Percentiles rank a stretch among this genome's conserved stretches.
Evolutionary conservation across 2,113 vertebrate genomes (phyloP).

Genomic region (Poecile atricapillus): DNA sequence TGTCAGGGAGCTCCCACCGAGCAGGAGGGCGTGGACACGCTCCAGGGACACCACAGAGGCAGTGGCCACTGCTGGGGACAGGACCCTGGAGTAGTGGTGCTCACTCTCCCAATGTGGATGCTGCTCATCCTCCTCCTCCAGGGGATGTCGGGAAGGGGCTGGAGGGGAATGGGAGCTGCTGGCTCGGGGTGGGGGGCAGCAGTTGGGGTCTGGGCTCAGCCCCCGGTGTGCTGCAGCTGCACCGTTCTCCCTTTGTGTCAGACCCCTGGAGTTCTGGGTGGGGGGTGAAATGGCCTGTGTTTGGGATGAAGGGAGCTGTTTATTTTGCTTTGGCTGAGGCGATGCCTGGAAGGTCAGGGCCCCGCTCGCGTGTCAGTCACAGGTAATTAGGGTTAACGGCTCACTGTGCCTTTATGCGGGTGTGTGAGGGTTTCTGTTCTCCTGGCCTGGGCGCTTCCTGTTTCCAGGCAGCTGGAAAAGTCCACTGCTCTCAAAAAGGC

Average conservation of each 20-base stretch:
- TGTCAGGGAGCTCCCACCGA: not conserved
- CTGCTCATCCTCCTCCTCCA: not conserved
- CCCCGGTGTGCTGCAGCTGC: not conserved
- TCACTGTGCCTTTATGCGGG: slow-evolving; percentile 69
- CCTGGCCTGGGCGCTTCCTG: slow-evolving; percentile 71
- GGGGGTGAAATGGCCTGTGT: slow-evolving; percentile 4
- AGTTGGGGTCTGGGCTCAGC: not conserved
- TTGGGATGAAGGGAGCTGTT: slow-evolving; percentile 67
- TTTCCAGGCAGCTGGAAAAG: slow-evolving; percentile 79
- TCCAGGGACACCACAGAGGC: not conserved
- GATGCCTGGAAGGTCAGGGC: slow-evolving; percentile 70
- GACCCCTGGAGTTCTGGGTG: not conserved
- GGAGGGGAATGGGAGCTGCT: not conserved
- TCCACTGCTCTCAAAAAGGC: slow-evolving; percentile 74
- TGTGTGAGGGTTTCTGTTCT: slow-evolving; percentile 80
- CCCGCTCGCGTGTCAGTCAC: slow-evolving; percentile 71
- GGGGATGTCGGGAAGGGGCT: accelerated
- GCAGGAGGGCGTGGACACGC: accelerated
- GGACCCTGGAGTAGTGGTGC: accelerated
- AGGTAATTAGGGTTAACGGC: slow-evolving; percentile 76
- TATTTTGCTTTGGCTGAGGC: slow-evolving; percentile 69
- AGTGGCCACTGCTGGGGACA: not conserved
- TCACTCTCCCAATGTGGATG: accelerated
- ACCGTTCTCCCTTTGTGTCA: not conserved
- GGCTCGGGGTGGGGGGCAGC: not conserved